phyloP scores from a whole-genome alignment of 2,797 vertebrate species.

The Bradypus variegatus region DNA sequence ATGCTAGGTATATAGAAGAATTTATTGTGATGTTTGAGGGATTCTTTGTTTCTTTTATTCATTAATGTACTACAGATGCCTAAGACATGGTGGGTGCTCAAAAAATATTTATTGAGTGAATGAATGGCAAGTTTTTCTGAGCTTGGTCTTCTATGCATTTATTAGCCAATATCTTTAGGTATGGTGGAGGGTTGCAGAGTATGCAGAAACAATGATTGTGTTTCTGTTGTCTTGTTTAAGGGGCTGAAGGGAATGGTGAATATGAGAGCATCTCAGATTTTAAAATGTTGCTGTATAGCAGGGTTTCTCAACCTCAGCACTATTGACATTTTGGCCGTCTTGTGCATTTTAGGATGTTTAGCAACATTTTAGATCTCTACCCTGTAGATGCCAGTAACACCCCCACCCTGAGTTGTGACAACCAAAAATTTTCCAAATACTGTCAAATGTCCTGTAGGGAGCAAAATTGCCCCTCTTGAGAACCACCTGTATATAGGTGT shows the following conservation, averaged over 20 bases:
- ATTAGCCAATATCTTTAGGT: not conserved
- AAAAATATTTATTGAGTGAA: not conserved
- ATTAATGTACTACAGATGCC: not conserved
- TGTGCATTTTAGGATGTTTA: not conserved
- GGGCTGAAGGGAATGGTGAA: not conserved
- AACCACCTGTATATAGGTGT: not conserved
- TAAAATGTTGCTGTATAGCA: not conserved
- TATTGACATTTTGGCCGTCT: not conserved
- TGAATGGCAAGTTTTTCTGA: not conserved
- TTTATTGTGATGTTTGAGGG: not conserved
- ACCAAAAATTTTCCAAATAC: not conserved
- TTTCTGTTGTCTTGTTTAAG: not conserved
- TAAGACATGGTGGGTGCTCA: not conserved
- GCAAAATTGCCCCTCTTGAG: not conserved
- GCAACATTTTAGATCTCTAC: not conserved
- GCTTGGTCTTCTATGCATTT: not conserved
- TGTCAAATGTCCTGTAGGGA: not conserved
- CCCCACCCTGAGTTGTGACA: not conserved
- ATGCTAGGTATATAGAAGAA: not conserved
- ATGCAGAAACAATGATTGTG: not conserved
- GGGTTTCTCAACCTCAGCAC: not conserved
- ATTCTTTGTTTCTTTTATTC: conserved; percentile 22
- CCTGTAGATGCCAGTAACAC: not conserved
- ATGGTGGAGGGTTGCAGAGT: not conserved
- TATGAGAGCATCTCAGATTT: not conserved